phyloP scores from a whole-genome alignment of 2,113 vertebrate species.

The Tylochromis polylepis region DNA sequence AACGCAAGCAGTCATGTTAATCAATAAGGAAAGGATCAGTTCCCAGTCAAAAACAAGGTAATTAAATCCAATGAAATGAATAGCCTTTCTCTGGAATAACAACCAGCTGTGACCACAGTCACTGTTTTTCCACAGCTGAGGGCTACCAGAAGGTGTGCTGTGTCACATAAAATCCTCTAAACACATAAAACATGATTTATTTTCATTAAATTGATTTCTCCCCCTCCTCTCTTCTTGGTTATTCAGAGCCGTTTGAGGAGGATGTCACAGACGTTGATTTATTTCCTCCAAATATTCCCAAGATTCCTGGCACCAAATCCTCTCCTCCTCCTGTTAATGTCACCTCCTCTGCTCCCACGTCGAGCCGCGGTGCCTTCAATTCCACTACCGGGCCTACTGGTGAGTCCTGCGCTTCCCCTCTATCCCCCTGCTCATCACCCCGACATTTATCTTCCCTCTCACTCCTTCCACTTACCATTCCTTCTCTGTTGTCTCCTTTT shows the following conservation, averaged over 20 bases:
- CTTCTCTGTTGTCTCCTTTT: not conserved
- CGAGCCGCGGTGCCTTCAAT: constrained; percentile 35
- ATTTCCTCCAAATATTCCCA: constrained; percentile 21
- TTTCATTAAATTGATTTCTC: not conserved
- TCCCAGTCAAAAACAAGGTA: not conserved
- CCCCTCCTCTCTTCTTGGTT: not conserved
- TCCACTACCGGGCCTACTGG: constrained; percentile 37
- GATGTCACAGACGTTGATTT: constrained; percentile 15
- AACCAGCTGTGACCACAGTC: constrained; percentile 16
- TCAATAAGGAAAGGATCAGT: not conserved
- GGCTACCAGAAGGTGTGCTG: not conserved
- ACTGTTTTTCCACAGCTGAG: not conserved
- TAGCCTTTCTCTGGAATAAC: not conserved
- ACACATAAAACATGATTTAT: not conserved
- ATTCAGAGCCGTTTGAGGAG: constrained; percentile 59
- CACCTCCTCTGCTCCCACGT: constrained; percentile 40
- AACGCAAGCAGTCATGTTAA: not conserved
- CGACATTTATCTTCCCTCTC: not conserved
- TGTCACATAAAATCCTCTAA: not conserved
- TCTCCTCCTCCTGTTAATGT: constrained; percentile 23
- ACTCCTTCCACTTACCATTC: not conserved
- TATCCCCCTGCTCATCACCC: not conserved
- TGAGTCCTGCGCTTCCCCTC: constrained; percentile 43
- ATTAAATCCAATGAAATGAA: not conserved
- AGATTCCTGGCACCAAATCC: constrained; percentile 17